Evolutionary conservation across 1,140 invertebrate species (phyloP), one percentile per base, ranked within the genome.

Genomic region (Fragariocoptes setiger): DNA sequence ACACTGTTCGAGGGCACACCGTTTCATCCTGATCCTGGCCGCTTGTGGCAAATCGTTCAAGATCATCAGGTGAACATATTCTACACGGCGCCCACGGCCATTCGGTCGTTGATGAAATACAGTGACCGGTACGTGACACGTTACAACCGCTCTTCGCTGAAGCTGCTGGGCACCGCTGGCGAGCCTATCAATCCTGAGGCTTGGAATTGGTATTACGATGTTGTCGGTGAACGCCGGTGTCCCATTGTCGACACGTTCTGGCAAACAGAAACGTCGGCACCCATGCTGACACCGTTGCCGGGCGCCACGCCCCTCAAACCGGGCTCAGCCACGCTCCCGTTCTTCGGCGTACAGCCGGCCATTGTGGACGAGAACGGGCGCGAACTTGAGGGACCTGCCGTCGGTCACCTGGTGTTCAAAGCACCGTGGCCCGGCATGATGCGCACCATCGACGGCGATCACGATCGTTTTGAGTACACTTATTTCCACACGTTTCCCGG

Each of bases 141-240:
- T 59, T 64, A 51, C 47, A 48, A 39, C 17, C 20, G 45, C 4
- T 40, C 39, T 21, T 65, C 67, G 0, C 59, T 78, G 40, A 67
- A 74, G 60, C 70, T 95, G 19, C 62, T 95, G 42, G 88, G 83
- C 35, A 88, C 79, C 38, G 88, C 95, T 0, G 69, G 88, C 13
- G 88, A 97, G 55, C 90, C 88, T 2, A 95, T 97, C 38, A 95
- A 97, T 58, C 74, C 83, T 0, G 83, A 92, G 57, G 88, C 88
- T 2, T 97, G 90, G 90, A 53, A 79, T 14, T 97, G 88, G 90
- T 92, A 90, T 56, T 74, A 92, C 56, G 69, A 71, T 46, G 53
- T 77, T 3, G 70, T 94, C 2, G 86, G 86, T 3, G 51, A 60
- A 16, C 48, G 52, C 14, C 48, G 55, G 14, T 65, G 59, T 51